Conservation (phyloP, 1,140 invertebrate genomes). For the Phymorhynchus buccinoides region DNA sequence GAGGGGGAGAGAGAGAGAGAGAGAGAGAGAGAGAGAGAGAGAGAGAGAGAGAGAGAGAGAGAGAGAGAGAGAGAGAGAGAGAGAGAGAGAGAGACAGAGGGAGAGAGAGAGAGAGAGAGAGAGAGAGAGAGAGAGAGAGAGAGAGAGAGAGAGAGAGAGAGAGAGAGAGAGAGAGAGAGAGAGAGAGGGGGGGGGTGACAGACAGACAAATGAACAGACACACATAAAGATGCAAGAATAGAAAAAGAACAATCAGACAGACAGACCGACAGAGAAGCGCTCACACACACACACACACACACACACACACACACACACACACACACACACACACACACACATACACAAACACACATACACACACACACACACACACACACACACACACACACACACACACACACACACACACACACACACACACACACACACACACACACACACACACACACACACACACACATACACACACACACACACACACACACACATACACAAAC, state of each 20-base stretch:
- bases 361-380: neutral
- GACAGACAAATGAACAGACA: neutral
- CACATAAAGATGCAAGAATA: no score
- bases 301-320: neutral
- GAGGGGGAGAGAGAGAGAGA: no score
- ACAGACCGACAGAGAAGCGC: neutral
- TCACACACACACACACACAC: slow-evolving; percentile 6
- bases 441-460: slow-evolving; percentile 4
- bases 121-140: neutral
- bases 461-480: neutral
- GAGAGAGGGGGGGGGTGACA: no score
- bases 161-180: no score
- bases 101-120: no score
- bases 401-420: neutral
- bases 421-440: neutral
- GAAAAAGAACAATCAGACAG: no score
- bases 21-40: no score
- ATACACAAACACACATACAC: neutral
- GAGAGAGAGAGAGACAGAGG: no score
- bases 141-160: neutral
- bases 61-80: no score
- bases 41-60: no score
- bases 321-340: neutral
- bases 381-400: no score
- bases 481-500: neutral